Percentiles rank a stretch among this genome's conserved stretches.
Conservation (phyloP, 1,140 invertebrate species). For the Diploscapter pachys region DNA sequence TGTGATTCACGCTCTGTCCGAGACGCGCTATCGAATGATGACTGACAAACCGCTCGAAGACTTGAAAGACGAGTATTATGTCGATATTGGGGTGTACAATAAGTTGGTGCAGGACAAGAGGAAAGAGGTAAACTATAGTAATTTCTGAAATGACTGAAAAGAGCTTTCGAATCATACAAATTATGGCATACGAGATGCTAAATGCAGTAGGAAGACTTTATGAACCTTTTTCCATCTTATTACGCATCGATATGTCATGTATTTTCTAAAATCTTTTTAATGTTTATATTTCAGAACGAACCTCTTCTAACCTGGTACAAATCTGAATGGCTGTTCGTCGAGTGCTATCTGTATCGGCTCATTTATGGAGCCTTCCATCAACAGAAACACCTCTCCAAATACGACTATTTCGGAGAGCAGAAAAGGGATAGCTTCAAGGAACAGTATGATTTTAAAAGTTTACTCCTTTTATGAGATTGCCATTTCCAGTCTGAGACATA, state of each 20-base stretch:
- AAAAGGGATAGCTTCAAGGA: conserved; percentile 69
- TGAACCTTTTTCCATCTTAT: too few relatives aligned
- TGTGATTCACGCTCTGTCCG: conserved; percentile 75
- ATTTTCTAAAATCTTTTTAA: not conserved
- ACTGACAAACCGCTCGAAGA: conserved; percentile 77
- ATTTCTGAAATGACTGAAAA: not conserved
- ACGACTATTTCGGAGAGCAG: conserved; percentile 75
- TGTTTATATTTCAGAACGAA: conserved; percentile 31
- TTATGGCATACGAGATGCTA: too few relatives aligned
- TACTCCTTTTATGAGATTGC: not conserved
- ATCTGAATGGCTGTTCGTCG: conserved; percentile 78
- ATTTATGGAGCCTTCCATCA: conserved; percentile 29
- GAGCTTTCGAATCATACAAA: too few relatives aligned
- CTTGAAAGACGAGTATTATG: conserved; percentile 55
- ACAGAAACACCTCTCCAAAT: conserved; percentile 59
- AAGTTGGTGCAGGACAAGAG: conserved; percentile 30
- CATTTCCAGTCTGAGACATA: conserved; percentile 1
- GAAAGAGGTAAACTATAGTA: not conserved
- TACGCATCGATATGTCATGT: too few relatives aligned
- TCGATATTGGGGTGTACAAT: conserved; percentile 69
- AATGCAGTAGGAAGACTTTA: too few relatives aligned
- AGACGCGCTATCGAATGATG: conserved; percentile 83
- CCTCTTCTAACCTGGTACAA: conserved; percentile 71
- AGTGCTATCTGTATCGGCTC: conserved; percentile 86
- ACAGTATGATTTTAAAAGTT: conserved; percentile 36